Evolutionary conservation across 2,797 vertebrate species (phyloP), one percentile per base, ranked within the genome.

Genomic region (Ambastaia sidthimunki): DNA sequence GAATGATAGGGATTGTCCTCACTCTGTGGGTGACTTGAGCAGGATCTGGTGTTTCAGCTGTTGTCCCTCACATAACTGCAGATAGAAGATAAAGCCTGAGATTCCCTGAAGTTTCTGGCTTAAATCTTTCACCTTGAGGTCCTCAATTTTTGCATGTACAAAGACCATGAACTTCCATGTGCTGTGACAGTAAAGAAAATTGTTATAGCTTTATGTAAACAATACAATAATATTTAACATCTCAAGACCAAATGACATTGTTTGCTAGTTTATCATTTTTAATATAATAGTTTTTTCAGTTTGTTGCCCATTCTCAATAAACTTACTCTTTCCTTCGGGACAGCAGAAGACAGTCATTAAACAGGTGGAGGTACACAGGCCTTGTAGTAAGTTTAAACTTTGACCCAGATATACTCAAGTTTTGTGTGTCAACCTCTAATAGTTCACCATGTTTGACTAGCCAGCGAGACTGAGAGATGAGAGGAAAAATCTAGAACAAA

Each of bases 391-490:
- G 87, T 89, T 96, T 97, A 78, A 96, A 92, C 41, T 96, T 96
- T 0, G 96, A 95, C 1, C 93, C 95, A 0, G 94, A 94, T 0
- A 95, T 94, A 79, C 92, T 94, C 89, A 94, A 93, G 52, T 87
- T 93, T 59, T 95, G 95, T 10, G 95, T 96, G 92, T 95, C 94
- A 88, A 97, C 91, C 71, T 97, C 96, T 65, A 94, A 89, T 69
- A 97, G 92, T 80, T 97, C 96, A 1, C 96, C 96, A 0, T 97
- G 96, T 87, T 96, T 96, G 70, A 97, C 96, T 88, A 97, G 86
- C 96, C 96, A 97, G 82, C 96, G 96, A 37, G 96, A 96, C 91
- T 97, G 96, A 50, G 96, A 97, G 87, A 97, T 97, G 71, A 97
- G 93, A 4, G 96, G 96, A 80, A 97, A 96, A 81, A 97, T 97